Conservation (phyloP, 2,113 vertebrate species). For the Chitala chitala region DNA sequence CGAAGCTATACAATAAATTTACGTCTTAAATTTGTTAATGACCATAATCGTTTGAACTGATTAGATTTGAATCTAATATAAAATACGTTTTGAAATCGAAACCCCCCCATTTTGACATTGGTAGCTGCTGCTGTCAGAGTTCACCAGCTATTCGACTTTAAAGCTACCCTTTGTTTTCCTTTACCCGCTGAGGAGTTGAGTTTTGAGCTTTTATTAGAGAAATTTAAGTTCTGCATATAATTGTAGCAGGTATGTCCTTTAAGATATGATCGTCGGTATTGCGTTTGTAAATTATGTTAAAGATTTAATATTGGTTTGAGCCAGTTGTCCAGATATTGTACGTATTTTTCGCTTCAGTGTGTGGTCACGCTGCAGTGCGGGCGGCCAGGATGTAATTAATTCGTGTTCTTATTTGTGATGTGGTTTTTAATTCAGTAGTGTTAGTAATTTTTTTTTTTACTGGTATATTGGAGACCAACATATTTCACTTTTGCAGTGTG, state of each 20-base stretch:
- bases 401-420: no score
- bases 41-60: background rate
- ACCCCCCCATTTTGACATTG: background rate
- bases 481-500: background rate
- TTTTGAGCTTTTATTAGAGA: background rate
- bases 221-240: background rate
- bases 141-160: background rate
- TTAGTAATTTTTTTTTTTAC: background rate
- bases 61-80: background rate
- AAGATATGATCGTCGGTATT: background rate
- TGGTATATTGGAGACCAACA: background rate
- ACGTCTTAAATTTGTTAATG: background rate
- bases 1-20: background rate
- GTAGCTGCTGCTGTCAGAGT: constrained; percentile 21
- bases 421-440: no score
- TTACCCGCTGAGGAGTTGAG: background rate
- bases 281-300: background rate
- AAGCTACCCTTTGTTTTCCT: constrained; percentile 22
- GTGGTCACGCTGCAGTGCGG: no score
- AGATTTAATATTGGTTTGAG: background rate
- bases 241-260: constrained; percentile 16
- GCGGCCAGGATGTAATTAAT: no score
- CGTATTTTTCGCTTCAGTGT: background rate
- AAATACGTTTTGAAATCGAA: background rate
- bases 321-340: background rate